Base-by-base conservation (phyloP, 2,797 vertebrate genomes). In the Distichodus sexfasciatus region DNA sequence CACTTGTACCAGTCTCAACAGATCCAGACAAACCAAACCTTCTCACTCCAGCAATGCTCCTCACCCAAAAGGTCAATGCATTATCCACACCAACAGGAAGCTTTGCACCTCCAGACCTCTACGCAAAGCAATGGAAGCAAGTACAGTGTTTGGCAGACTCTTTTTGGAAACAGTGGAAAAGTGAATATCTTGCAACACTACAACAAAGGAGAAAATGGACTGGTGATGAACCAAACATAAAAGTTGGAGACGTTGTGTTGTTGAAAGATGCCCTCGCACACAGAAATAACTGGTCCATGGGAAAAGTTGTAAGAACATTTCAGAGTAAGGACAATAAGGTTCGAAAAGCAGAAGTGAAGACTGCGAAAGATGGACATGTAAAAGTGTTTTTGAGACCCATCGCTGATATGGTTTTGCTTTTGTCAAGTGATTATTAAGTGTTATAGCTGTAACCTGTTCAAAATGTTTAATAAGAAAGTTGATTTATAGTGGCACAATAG, bases 221-320 rank as follows among this genome's bases (percentile, higher is more conserved):
- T 7, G 14, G 12, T 9, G 26, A 31, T 6, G 12, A 7, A n/a
- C 51, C 3, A 6, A 55, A 29, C 51, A 6, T 55, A 4, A 63
- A 48, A 12, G n/a, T 3, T 3, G 60, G 28, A 3, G 43, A 63
- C 17, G 14, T 48, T 33, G 43, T 63, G 11, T 10, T 63, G 5
- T 3, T 46, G 24, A 63, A 47, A n/a, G 60, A 47, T 26, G 38
- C 12, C 15, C 60, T 44, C 4, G 43, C 24, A 7, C 21, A 63
- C 12, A 63, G 43, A 33, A 63, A 63, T 7, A 41, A 63, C 1
- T 63, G 60, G 41, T n/a, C 60, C 9, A 29, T 63, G 41, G 60
- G 60, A 44, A 21, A 29, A n/a, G 17, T 63, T 12, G 60, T 63
- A 12, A 63, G 46, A 7, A 31, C 41, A 26, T 29, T 63, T 19